A percentile compares a stretch with the other conserved stretches of the same genome.
phyloP scores from a whole-genome alignment of 2,888 invertebrate species.

The Rhagium mordax region DNA sequence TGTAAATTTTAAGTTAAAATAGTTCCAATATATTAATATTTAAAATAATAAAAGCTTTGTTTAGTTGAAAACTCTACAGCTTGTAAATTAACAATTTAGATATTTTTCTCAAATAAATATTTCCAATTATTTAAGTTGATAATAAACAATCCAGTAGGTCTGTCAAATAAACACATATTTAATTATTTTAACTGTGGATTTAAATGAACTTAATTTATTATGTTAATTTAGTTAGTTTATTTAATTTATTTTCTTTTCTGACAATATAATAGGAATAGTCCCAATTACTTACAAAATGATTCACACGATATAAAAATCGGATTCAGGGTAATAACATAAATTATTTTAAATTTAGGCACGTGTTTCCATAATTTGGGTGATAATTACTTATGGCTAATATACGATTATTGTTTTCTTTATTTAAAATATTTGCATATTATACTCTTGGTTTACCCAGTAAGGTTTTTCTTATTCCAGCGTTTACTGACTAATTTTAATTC shows the following conservation, averaged over 20 bases:
- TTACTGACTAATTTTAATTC: too few relatives aligned
- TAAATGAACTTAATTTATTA: neutral
- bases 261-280: neutral
- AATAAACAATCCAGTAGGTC: neutral
- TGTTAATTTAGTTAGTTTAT: neutral
- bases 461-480: too few relatives aligned
- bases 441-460: too few relatives aligned
- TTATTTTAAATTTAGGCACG: too few relatives aligned
- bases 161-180: neutral
- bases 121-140: neutral
- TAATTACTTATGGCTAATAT: too few relatives aligned
- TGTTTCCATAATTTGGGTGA: too few relatives aligned
- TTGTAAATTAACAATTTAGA: neutral
- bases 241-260: neutral
- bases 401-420: too few relatives aligned
- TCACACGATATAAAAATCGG: neutral
- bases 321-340: neutral
- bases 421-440: too few relatives aligned
- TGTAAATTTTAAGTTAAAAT: neutral
- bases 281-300: neutral
- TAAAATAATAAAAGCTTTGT: neutral
- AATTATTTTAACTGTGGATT: neutral
- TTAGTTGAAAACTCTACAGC: neutral
- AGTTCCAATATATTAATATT: neutral
- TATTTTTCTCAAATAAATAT: neutral